Base-by-base conservation (phyloP, 2,888 invertebrate species). In the Stegana nigrithorax region DNA sequence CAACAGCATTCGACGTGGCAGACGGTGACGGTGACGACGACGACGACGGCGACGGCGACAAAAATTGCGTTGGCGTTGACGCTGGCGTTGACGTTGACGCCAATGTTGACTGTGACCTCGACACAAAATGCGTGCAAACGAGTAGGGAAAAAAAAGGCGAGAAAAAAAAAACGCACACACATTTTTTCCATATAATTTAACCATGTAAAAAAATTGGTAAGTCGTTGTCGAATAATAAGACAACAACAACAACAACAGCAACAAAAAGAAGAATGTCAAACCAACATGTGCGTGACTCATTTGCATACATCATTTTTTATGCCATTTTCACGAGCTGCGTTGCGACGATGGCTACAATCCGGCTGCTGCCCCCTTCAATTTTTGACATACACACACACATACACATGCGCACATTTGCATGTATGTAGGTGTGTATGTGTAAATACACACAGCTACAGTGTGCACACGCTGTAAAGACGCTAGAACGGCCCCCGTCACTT, bases 201-300 rank as follows among this genome's bases (percentile, higher is more conserved):
- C n/a, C n/a, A n/a, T n/a, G n/a, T n/a, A n/a, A n/a, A n/a, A n/a
- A n/a, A n/a, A n/a, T n/a, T n/a, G n/a, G n/a, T n/a, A n/a, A n/a
- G n/a, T n/a, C n/a, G n/a, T n/a, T n/a, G n/a, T n/a, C n/a, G n/a
- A n/a, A n/a, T n/a, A n/a, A 53, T 5, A 32, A 7, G 8, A 32
- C 7, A 19, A n/a, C 17, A 23, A 23, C 39, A 39, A 39, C 17
- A 47, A 47, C 21, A 45, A 19, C n/a, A n/a, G n/a, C n/a, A 53
- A 19, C 27, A n/a, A 32, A 42, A 14, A 27, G 19, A 7, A 45
- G 55, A 36, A 29, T 64, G 66, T 44, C 64, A 65, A 67, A 64
- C 62, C 67, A 60, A 63, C 62, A 60, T 59, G 72, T 72, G 69
- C 70, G 69, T 72, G 72, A 67, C 72, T 69, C 65, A 71, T 70